Evolutionary conservation across 1,140 invertebrate genomes (phyloP).

Genomic region (Heliconius congener): DNA sequence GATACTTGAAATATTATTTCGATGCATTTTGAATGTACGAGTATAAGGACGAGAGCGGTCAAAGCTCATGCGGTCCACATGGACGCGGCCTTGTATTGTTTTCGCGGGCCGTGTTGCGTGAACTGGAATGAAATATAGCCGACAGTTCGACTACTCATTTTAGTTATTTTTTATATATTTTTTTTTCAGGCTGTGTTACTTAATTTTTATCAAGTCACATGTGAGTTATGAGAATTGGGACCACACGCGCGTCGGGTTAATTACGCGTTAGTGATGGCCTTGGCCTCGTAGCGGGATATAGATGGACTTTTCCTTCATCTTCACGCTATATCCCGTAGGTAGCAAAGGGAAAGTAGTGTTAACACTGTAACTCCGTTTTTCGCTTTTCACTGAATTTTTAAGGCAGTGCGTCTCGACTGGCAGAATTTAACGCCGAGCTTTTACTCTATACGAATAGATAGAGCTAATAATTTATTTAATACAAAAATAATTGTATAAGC

Average conservation of each 20-base stretch:
- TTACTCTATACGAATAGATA: neutral
- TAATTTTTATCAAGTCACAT: conserved; percentile 79
- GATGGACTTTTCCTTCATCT: neutral
- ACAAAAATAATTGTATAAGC: neutral
- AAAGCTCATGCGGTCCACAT: conserved; percentile 22
- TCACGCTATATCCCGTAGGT: too few relatives aligned
- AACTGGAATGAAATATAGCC: conserved; percentile 74
- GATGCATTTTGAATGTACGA: conserved; percentile 5
- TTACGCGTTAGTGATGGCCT: conserved; percentile 52
- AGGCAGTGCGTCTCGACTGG: too few relatives aligned
- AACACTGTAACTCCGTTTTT: too few relatives aligned
- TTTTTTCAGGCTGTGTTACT: conserved; percentile 74
- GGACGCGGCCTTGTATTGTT: conserved; percentile 64
- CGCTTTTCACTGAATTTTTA: too few relatives aligned
- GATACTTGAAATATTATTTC: conserved; percentile 18
- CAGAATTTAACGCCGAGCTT: too few relatives aligned
- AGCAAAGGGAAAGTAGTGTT: too few relatives aligned
- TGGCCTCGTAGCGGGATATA: conserved; percentile 1
- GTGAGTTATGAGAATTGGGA: conserved; percentile 72
- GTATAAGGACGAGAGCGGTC: conserved; percentile 21
- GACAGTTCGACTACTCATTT: conserved; percentile 74
- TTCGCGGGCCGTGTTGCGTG: conserved; percentile 75
- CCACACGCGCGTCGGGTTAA: conserved; percentile 75
- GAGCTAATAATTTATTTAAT: neutral
- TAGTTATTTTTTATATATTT: conserved; percentile 58